Base-by-base conservation (phyloP, 2,888 invertebrate species). In the Hermaeophaga mercurialis region DNA sequence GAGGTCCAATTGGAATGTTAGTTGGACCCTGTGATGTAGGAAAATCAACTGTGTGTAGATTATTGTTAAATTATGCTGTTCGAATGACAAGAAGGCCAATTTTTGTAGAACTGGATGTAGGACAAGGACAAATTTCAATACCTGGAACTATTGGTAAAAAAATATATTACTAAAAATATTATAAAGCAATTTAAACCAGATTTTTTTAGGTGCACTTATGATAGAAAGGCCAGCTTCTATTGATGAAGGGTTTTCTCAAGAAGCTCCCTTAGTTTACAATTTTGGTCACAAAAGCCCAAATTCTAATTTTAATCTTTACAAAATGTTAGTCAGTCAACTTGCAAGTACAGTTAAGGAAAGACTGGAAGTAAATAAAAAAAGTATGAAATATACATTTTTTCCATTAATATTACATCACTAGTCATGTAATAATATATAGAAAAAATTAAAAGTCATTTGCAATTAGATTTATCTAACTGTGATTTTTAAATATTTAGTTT, bases 1-100 rank as follows among this genome's bases (percentile, higher is more conserved):
- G 88, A 61, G 95, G 95, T 0, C 95, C 95, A 0, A 89, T 91
- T 24, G 86, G 89, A 0, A 89, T 97, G 89, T 79, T 97, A 1
- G 95, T 94, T 0, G 97, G 99, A 0, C 98, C 98, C 0, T 86
- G 86, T 31, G 98, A 98, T 76, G 98, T 98, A 1, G 99, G 99
- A 12, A 99, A 99, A 78, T 93, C 93, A 0, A 97, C 98, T 0
- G 77, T 99, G 1, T 70, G 70, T 53, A 83, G 90, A 59, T 84
- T 99, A 62, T 80, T 99, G 4, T 80, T 97, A 0, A 99, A 99
- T 79, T 99, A 98, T 76, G 96, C 94, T 0, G 96, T 96, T 0
- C 81, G 98, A 60, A 86, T 94, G 81, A 91, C 89, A 0, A 80
- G 93, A 41, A 80, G 91, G 15, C 98, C 98, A 0, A 88, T 98